These are phyloP conservation scores for Mastomys coucha DNA, from an alignment of 2,113 vertebrate species.

Conservation along the genomic window DNA sequence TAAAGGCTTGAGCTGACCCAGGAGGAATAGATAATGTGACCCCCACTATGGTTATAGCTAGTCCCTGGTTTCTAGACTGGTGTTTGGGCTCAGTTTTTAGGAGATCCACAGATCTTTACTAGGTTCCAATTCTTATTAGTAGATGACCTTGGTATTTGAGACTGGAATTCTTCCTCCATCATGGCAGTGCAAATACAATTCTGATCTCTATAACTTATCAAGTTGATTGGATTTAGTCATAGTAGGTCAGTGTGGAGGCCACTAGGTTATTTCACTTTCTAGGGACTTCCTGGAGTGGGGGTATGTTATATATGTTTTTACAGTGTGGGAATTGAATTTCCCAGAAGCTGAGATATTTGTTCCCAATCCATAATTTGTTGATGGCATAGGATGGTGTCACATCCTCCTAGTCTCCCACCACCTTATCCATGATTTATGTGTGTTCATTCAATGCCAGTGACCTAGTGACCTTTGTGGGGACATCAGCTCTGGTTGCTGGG, in stretches of 20 bases:
- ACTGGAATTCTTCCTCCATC: not conserved
- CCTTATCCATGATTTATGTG: not conserved
- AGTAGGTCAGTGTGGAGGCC: too few relatives aligned
- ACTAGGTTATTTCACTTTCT: not conserved
- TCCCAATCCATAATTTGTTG: not conserved
- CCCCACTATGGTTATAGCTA: not conserved
- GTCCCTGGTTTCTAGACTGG: not conserved
- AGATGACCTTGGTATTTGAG: not conserved
- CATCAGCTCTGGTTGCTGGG: not conserved
- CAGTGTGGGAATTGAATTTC: not conserved
- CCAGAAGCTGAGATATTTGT: not conserved
- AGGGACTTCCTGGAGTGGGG: not conserved
- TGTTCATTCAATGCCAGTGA: conserved; percentile 1
- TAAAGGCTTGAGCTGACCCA: not conserved
- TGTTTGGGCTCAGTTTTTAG: not conserved
- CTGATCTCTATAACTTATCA: not conserved
- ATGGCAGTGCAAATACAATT: not conserved
- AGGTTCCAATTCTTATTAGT: not conserved
- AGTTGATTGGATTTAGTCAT: not conserved
- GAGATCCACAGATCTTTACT: not conserved
- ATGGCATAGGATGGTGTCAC: not conserved
- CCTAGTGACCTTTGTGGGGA: not conserved
- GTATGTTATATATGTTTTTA: not conserved
- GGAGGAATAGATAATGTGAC: not conserved
- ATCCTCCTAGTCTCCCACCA: not conserved